Base-by-base conservation (phyloP, 2,797 vertebrate genomes). In the Falco peregrinus region DNA sequence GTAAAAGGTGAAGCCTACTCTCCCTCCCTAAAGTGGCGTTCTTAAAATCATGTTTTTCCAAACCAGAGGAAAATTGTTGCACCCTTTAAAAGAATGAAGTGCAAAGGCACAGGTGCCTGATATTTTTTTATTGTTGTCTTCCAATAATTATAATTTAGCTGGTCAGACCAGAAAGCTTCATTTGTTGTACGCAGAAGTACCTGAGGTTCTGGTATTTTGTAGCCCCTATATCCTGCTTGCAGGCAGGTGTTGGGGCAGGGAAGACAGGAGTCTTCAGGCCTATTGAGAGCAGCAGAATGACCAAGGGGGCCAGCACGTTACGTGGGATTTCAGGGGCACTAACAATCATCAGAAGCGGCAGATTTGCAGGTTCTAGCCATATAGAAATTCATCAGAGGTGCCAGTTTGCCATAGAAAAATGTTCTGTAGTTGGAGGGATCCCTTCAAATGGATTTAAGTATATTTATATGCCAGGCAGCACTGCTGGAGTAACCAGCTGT, bases 401-500 rank as follows among this genome's bases (percentile, higher is more conserved):
- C 47, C 70, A 25, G 2, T 83, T 54, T 53, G 59, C 50, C 16
- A 1, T 4, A 29, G 74, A 33, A 51, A 70, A 28, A 21, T 13
- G 59, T 29, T 51, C 33, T 31, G 59, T 18, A 5, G 13, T 25
- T 57, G 54, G 54, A 64, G 33, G 25, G n/a, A n/a, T 61, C 31
- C 41, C 69, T 71, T 88, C 60, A 18, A 54, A 41, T 0, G 28
- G 41, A 15, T 20, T 2, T 9, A 12, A 43, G 28, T 3, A 22
- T 33, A 22, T 31, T 67, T 47, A 16, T 13, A 11, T 13, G 28
- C 43, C 1, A 4, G 48, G 59, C 47, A 29, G 65, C 5, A 33
- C 1, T 37, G 51, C 78, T 1, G 0, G 37, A 63, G 69, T 37
- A 45, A 45, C 47, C 0, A 0, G 41, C 83, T 39, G 37, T 29